Evolutionary conservation across 1,140 invertebrate species (phyloP), one percentile per base, ranked within the genome.

Genomic region (Drosophila nannoptera): DNA sequence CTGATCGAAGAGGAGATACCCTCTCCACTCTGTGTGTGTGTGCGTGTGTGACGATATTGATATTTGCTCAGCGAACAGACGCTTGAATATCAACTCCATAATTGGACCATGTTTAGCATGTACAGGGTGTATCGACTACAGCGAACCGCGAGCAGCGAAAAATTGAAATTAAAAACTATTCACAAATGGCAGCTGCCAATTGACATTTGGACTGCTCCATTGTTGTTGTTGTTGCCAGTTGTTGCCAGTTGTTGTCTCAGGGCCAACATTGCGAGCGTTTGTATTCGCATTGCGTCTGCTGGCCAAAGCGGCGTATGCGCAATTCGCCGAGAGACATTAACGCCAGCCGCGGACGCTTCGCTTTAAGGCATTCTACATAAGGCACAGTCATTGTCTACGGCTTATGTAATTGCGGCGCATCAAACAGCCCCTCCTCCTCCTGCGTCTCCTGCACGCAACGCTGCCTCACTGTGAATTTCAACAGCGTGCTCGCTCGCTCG

Each of bases 91-190:
- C 40, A 42, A 4, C 38, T 40, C 38, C 11, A 11, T 4, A 9
- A 40, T 40, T 11, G 11, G 4, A 40, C n/a, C 4, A 42, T 22
- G n/a, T 48, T 31, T 33, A 33, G 12, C 33, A 4, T 7, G 31
- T 14, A 33, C 32, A 52, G 32, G 32, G 29, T 14, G 8, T 52
- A 35, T 14, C 12, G 56, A 31, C 35, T 54, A 56, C 45, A 61
- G 65, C 4, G 14, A 69, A 48, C 43, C 45, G 5, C n/a, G 4
- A 42, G 22, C 29, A 14, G 8, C 40, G 68, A 62, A 64, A 84
- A 83, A 70, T 78, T 83, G 46, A 78, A 82, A 73, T 84, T 70
- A 71, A 80, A 75, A 61, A 70, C 60, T 65, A 8, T 63, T 63
- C 35, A 68, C 58, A 84, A 68, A 76, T 76, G 73, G 63, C 62